Conservation (phyloP, 2,113 vertebrate species). For the Octodon degus region DNA sequence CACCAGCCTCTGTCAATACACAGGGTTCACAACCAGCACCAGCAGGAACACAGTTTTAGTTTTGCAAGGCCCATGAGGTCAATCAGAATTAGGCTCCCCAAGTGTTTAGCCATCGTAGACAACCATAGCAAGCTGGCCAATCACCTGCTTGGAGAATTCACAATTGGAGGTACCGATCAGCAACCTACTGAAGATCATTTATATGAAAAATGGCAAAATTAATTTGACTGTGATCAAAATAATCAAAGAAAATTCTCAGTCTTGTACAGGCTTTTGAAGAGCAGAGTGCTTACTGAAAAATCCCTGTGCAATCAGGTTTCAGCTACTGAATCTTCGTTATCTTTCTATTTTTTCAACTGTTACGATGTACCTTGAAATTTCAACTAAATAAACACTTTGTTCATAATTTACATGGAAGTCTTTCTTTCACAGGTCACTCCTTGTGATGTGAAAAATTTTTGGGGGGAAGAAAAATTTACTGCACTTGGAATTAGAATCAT, state of each 20-base stretch:
- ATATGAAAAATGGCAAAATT: neutral
- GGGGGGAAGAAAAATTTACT: neutral
- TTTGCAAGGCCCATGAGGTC: neutral
- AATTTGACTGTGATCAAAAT: neutral
- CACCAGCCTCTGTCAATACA: neutral
- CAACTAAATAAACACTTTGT: neutral
- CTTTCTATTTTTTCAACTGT: neutral
- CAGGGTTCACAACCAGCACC: neutral
- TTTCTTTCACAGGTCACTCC: too few relatives aligned
- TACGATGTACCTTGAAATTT: neutral
- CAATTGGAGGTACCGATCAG: neutral
- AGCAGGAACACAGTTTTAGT: neutral
- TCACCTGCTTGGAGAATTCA: neutral
- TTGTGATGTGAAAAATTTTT: neutral
- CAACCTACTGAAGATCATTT: neutral
- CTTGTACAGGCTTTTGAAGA: neutral
- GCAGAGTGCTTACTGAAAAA: neutral
- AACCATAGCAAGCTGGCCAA: neutral
- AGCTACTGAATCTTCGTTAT: neutral
- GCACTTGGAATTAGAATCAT: neutral
- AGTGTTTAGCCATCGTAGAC: neutral
- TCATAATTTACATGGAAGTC: neutral
- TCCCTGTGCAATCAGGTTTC: neutral
- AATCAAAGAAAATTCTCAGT: neutral
- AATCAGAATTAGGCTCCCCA: neutral